Conservation (phyloP, 2,113 vertebrate genomes). For the Panurus biarmicus region DNA sequence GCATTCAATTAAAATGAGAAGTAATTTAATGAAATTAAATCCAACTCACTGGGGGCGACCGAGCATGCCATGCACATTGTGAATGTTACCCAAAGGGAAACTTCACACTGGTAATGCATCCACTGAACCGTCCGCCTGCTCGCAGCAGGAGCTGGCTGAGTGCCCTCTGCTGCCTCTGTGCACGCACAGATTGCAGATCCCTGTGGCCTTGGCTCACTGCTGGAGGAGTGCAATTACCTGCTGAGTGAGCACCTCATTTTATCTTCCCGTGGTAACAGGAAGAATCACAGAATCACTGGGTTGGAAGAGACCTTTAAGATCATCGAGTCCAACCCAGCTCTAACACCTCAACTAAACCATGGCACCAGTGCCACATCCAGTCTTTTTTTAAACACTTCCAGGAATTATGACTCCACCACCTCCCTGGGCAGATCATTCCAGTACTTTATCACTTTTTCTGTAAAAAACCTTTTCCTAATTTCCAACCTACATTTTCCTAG, state of each 20-base stretch:
- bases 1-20: conserved; percentile 30
- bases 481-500: not conserved
- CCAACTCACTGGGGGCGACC: not conserved
- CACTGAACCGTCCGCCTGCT: not conserved
- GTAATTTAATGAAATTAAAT: not conserved
- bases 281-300: not conserved
- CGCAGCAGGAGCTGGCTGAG: not conserved
- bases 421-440: not conserved
- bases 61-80: not conserved
- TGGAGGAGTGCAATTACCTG: not conserved
- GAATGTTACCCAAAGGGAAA: not conserved
- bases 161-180: not conserved
- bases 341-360: not conserved
- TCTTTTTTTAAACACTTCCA: not conserved
- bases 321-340: not conserved
- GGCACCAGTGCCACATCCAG: not conserved
- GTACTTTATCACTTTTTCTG: not conserved
- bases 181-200: rapidly evolving
- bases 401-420: not conserved
- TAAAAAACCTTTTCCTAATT: not conserved
- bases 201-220: rapidly evolving
- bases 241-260: not conserved
- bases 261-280: not conserved
- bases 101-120: not conserved
- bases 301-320: not conserved